These are phyloP conservation scores for Ageneiosus marmoratus DNA, from an alignment of 2,113 vertebrate species.

Conservation along the genomic window DNA sequence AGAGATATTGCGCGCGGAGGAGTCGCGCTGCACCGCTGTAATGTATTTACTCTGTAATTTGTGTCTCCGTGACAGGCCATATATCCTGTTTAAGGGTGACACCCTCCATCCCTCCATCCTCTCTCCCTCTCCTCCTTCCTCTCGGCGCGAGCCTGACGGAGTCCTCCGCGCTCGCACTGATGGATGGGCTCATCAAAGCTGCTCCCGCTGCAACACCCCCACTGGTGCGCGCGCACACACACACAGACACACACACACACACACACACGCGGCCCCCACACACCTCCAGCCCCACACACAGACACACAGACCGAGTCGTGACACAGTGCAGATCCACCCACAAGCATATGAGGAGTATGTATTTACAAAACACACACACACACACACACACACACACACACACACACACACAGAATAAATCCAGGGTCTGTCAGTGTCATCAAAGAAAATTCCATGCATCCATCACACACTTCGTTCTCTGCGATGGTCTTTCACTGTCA, in stretches of 20 bases:
- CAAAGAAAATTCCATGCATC: slow-evolving; percentile 28
- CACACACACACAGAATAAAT: not conserved
- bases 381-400: no score
- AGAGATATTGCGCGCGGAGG: slow-evolving; percentile 70
- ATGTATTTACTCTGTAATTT: slow-evolving; percentile 83
- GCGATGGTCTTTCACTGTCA: slow-evolving; percentile 17
- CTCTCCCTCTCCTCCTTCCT: slow-evolving; percentile 56
- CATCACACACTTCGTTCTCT: slow-evolving; percentile 27
- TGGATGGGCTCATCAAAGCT: slow-evolving; percentile 77
- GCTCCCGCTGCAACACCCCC: slow-evolving; percentile 65
- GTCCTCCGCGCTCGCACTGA: slow-evolving; percentile 72
- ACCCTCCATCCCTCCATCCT: slow-evolving; percentile 53
- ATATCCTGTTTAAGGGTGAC: slow-evolving; percentile 82
- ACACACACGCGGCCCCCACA: slow-evolving; percentile 40
- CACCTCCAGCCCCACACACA: slow-evolving; percentile 31
- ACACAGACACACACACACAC: slow-evolving; percentile 59
- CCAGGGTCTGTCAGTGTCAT: slow-evolving; percentile 15
- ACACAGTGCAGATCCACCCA: not conserved
- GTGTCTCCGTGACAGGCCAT: slow-evolving; percentile 77
- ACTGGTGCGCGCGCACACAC: slow-evolving; percentile 50
- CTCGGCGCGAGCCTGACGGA: slow-evolving; percentile 73
- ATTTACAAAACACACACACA: not conserved
- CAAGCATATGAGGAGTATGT: not conserved
- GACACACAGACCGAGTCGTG: not conserved
- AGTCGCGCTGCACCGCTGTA: slow-evolving; percentile 68